Base-by-base conservation (phyloP, 2,797 vertebrate genomes). In the Falco columbarius region DNA sequence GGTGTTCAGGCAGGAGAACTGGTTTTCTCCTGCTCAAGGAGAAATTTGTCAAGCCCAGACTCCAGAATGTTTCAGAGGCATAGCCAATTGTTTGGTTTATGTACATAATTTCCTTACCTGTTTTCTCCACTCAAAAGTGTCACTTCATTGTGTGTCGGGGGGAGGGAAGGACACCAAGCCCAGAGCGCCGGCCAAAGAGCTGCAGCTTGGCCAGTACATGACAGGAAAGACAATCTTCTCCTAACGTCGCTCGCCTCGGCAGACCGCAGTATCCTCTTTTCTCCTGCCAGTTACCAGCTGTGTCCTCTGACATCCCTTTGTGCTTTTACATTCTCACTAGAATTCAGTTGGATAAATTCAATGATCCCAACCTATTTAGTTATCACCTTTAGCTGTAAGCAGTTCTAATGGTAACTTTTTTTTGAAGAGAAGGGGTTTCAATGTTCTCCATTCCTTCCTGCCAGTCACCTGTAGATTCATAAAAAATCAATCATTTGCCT, bases 141-240 rank as follows among this genome's bases (percentile, higher is more conserved):
- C 47, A 20, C 12, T 52, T 66, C 18, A 5, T 6, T 32, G 34
- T 29, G 12, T 6, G 1, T 27, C 8, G 4, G 3, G 7, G 2
- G 26, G 5, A 62, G 26, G 38, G 56, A 67, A 66, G 1, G 4
- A 58, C 62, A 79, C 12, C 49, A 68, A 83, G 26, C 3, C 2
- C 65, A 67, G 27, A 62, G 19, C 8, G 1, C 11, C 52, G 73
- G n/a, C 36, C 36, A 9, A 85, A 71, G 54, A 85, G n/a, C 44
- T 90, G 59, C 51, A 86, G 65, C 38, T 77, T 44, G 38, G 47
- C 11, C 93, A 85, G 56, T 73, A 76, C 89, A 79, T 73, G 74
- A 72, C 82, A 95, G 66, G 74, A 91, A 95, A 93, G 62, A 66
- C 47, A 96, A 96, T 81, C 58, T 56, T 38, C 15, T 75, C 74